phyloP scores from a whole-genome alignment of 2,797 vertebrate genomes.

The Pitangus sulphuratus region DNA sequence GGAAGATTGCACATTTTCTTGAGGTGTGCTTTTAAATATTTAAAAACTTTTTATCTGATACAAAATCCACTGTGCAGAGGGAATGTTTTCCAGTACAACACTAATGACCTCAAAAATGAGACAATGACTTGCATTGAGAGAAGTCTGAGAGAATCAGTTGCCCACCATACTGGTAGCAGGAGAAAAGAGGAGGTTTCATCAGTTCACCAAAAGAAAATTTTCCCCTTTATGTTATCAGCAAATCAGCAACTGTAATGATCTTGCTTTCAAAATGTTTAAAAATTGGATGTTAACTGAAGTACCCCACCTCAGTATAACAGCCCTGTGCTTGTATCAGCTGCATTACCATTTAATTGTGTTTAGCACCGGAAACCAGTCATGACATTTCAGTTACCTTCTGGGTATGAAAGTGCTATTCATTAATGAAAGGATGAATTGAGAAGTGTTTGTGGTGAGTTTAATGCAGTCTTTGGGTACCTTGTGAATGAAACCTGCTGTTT shows the following conservation, averaged over 20 bases:
- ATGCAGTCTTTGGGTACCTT: background rate
- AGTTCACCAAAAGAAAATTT: background rate
- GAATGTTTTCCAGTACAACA: background rate
- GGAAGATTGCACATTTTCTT: background rate
- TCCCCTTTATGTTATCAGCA: background rate
- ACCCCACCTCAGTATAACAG: background rate
- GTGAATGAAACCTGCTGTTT: background rate
- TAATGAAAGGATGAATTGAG: background rate
- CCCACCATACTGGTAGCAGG: background rate
- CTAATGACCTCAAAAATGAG: background rate
- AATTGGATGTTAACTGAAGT: background rate
- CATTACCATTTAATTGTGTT: background rate
- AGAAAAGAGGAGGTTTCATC: background rate
- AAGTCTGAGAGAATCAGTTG: rapidly evolving
- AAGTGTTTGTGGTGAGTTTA: background rate
- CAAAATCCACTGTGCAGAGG: background rate
- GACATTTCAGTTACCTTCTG: background rate
- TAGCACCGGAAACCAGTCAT: rapidly evolving
- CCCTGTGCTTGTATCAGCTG: background rate
- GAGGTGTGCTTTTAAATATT: background rate
- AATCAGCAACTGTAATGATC: background rate
- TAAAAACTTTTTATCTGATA: background rate
- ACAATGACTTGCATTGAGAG: background rate
- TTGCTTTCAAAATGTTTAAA: background rate
- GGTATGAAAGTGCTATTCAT: background rate